A percentile compares a stretch with the other conserved stretches of the same genome.
Evolutionary conservation across 2,797 vertebrate genomes (phyloP).

Genomic region (Cryptoprocta ferox): DNA sequence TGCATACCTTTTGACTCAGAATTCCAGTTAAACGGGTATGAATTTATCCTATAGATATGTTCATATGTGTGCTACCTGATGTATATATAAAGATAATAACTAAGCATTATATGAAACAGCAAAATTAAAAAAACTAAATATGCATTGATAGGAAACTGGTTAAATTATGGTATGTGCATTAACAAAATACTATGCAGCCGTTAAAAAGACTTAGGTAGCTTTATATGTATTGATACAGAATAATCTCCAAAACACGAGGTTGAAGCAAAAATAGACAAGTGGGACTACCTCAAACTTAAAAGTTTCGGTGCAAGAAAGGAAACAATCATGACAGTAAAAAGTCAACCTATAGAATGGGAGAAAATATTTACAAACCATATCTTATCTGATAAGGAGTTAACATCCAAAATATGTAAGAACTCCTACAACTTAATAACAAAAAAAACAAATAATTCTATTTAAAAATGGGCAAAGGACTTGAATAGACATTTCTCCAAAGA

Average conservation of each 20-base stretch:
- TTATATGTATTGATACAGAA: background rate
- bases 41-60: background rate
- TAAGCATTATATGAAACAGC: background rate
- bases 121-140: background rate
- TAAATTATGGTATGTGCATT: background rate
- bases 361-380: background rate
- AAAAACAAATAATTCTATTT: background rate
- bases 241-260: background rate
- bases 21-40: background rate
- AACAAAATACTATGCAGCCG: background rate
- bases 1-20: background rate
- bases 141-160: background rate
- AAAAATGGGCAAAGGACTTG: background rate
- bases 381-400: background rate
- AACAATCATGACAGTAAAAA: conserved; percentile 8
- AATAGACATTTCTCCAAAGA: background rate
- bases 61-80: background rate
- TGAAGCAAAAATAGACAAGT: background rate
- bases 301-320: background rate
- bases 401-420: background rate
- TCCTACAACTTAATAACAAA: conserved; percentile 11
- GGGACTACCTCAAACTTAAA: background rate
- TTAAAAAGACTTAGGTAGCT: background rate
- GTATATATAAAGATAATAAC: background rate
- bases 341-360: background rate